A percentile compares a stretch with the other conserved stretches of the same genome.
Conservation (phyloP, 2,113 vertebrate species). For the Sorex fumeus region DNA sequence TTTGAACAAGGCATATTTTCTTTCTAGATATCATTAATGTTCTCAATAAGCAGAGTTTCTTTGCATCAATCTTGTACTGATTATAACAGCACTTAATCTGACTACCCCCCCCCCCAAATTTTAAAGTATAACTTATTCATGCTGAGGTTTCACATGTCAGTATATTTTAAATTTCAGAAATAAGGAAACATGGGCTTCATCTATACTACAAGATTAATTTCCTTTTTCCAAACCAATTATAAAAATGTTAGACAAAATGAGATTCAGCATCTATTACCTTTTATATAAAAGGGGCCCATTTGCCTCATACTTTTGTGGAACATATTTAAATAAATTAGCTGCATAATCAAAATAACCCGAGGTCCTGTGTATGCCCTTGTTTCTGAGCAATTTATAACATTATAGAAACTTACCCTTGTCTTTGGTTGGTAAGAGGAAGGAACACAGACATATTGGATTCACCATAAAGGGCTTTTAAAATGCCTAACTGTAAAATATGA, state of each 20-base stretch:
- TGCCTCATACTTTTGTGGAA: background rate
- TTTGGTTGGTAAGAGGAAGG: slow-evolving; percentile 7
- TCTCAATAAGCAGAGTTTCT: slow-evolving; percentile 13
- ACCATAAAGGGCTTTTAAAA: slow-evolving; percentile 5
- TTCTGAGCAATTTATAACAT: slow-evolving; percentile 21
- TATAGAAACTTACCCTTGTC: background rate
- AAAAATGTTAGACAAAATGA: slow-evolving; percentile 38
- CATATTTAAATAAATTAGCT: slow-evolving; percentile 60
- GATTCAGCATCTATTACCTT: slow-evolving; percentile 20
- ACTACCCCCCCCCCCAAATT: background rate
- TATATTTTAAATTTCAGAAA: background rate
- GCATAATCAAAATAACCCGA: slow-evolving; percentile 45
- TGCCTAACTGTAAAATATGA: slow-evolving; percentile 5
- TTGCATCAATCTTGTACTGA: background rate
- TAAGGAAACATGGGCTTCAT: slow-evolving; percentile 34
- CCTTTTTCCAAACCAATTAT: slow-evolving; percentile 37
- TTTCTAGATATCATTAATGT: slow-evolving; percentile 42
- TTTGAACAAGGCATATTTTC: slow-evolving; percentile 32
- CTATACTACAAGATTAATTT: slow-evolving; percentile 25
- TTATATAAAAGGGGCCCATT: background rate
- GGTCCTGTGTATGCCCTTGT: background rate
- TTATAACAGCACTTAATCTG: background rate
- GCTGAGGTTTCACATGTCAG: background rate
- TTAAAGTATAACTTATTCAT: background rate
- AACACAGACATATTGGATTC: slow-evolving; percentile 11